Base-by-base conservation (phyloP, 2,888 invertebrate species). In the Litoditis marina region DNA sequence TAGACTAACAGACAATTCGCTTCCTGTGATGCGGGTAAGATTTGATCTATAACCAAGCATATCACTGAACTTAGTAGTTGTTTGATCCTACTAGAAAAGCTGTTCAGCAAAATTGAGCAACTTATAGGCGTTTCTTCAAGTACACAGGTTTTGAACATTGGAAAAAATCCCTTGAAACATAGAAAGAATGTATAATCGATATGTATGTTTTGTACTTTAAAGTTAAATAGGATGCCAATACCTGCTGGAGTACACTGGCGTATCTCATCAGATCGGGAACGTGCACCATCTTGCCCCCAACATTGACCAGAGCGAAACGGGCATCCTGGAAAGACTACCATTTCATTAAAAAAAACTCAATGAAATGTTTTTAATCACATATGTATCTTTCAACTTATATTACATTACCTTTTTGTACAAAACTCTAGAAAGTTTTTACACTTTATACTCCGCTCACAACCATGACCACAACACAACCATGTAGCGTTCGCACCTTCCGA, bases 271-370 rank as follows among this genome's bases (percentile, higher is more conserved):
- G 67, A 64, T 82, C 82, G 46, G 80, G 78, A 32, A 82, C 82
- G 51, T 82, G 82, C 13, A 82, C 81, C 82, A 83, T 82, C 47
- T 75, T 73, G 5, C 82, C 82, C 47, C 82, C 82, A 7, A 83
- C 82, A 59, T 83, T 83, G 8, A 82, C 81, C 39, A 82, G 66
- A 1, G 82, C 82, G 57, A 78, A 82, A 16, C 82, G 74, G 44
- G 82, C 82, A 63, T 81, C 81, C 74, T 78, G 60, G 49, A 76
- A 58, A 19, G n/a, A n/a, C n/a, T n/a, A n/a, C n/a, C n/a, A n/a
- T 58, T 31, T 34, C 11, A 30, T 47, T 19, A 42, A 42, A 55
- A 31, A 32, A 39, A 55, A 39, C 36, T 22, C n/a, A 13, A 34
- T 53, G 30, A 53, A 53, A 32, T 19, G 5, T 8, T 8, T 16